phyloP scores from a whole-genome alignment of 1,140 invertebrate species.

The Nixonia krombeini region DNA sequence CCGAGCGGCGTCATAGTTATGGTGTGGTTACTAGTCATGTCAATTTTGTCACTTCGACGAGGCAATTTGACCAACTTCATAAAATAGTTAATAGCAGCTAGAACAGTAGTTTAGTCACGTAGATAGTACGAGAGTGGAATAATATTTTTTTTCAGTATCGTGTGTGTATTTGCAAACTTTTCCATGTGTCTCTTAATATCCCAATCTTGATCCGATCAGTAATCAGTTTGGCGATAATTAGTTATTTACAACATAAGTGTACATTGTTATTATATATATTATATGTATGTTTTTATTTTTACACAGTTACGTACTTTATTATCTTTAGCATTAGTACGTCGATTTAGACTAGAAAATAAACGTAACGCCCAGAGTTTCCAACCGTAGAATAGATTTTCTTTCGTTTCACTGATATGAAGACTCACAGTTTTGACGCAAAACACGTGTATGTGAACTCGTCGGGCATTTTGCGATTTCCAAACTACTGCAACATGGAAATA shows the following conservation, averaged over 20 bases:
- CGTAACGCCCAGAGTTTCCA: constrained; percentile 37
- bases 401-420: constrained; percentile 23
- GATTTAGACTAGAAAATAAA: constrained; percentile 52
- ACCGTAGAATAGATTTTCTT: constrained; percentile 49
- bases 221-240: constrained; percentile 43
- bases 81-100: constrained; percentile 57
- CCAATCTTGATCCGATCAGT: constrained; percentile 36
- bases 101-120: constrained; percentile 62
- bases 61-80: constrained; percentile 38
- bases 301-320: constrained; percentile 38
- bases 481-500: too few species aligned
- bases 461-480: too few species aligned
- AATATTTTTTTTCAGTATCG: constrained; percentile 59
- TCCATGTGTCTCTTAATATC: constrained; percentile 39
- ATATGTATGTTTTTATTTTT: constrained; percentile 42
- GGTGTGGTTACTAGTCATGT: constrained; percentile 37
- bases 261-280: too few species aligned
- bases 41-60: constrained; percentile 27
- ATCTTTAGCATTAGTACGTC: constrained; percentile 48
- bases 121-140: constrained; percentile 63
- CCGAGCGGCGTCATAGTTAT: constrained; percentile 29
- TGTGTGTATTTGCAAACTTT: constrained; percentile 53
- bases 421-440: too few species aligned
- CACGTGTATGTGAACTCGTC: too few species aligned
- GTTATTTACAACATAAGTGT: constrained; percentile 32